Evolutionary conservation across 37 sponge, comb jelly and placozoan species (phyloP).

Genomic region (Aphrocallistes beatrix): DNA sequence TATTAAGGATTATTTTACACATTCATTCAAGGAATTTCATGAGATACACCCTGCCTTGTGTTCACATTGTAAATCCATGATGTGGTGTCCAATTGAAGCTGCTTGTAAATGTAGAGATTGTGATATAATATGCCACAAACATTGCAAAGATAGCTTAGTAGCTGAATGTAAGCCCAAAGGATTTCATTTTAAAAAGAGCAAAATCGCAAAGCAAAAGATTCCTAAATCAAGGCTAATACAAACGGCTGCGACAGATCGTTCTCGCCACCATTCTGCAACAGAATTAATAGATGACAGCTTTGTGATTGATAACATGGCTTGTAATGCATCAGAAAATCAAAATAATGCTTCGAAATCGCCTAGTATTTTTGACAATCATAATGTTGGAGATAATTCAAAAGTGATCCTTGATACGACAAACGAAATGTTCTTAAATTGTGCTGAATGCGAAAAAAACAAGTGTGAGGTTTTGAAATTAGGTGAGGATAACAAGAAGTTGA

Average conservation of each 20-base stretch:
- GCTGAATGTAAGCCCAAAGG: not conserved
- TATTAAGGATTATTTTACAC: not conserved
- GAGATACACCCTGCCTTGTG: not conserved
- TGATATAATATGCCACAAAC: not conserved
- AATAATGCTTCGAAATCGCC: not conserved
- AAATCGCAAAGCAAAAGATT: not conserved
- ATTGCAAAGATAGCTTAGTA: not conserved
- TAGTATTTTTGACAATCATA: not conserved
- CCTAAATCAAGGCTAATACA: not conserved
- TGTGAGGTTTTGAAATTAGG: not conserved
- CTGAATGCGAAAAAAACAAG: not conserved
- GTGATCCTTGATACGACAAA: not conserved
- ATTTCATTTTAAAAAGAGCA: not conserved
- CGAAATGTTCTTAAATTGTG: too few relatives aligned
- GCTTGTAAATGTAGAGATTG: not conserved
- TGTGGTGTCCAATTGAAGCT: slow-evolving; percentile 14
- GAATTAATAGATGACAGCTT: not conserved
- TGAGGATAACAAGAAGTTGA: not conserved
- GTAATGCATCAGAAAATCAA: not conserved
- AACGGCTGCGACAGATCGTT: not conserved
- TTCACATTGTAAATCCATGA: slow-evolving; percentile 10
- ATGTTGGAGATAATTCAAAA: not conserved
- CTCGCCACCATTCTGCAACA: slow-evolving; percentile 2
- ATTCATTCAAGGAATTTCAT: slow-evolving; percentile 1
- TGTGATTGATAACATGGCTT: not conserved